Percentiles rank a stretch among this genome's conserved stretches.
Evolutionary conservation across 1,140 invertebrate species (phyloP).

Genomic region (Caenorhabditis remanei): DNA sequence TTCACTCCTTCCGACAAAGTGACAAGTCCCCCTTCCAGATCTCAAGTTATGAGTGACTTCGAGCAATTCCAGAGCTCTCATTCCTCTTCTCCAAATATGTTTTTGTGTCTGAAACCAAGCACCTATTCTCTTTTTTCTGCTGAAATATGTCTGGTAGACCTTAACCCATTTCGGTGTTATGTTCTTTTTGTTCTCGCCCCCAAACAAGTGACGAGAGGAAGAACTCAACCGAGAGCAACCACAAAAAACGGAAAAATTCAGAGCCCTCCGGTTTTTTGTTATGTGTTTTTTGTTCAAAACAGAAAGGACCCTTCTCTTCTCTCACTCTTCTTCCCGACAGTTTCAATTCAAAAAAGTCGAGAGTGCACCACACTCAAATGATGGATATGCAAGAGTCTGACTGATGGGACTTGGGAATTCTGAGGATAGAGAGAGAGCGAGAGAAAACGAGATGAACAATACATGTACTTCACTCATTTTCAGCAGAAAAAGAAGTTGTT

Average conservation of each 20-base stretch:
- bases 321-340: not conserved
- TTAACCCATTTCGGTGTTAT: constrained; percentile 23
- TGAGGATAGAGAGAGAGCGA: not conserved
- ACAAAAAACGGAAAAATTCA: not conserved
- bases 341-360: constrained; percentile 44
- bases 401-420: constrained; percentile 50
- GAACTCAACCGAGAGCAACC: constrained; percentile 10
- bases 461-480: constrained; percentile 8
- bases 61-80: not conserved
- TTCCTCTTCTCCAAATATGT: not conserved
- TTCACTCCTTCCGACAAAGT: too few relatives aligned
- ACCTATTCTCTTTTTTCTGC: not conserved
- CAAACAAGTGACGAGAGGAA: constrained; percentile 24
- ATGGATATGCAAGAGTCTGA: constrained; percentile 46
- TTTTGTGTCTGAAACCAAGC: not conserved
- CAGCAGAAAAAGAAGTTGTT: not conserved
- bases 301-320: constrained; percentile 18
- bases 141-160: constrained; percentile 16
- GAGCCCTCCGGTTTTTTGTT: not conserved
- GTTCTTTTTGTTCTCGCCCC: constrained; percentile 33
- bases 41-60: not conserved
- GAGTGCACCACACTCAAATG: constrained; percentile 22
- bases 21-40: too few relatives aligned
- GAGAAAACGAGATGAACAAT: not conserved
- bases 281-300: constrained; percentile 7